These are phyloP conservation scores for Pluvianellus socialis DNA, from an alignment of 2,113 vertebrate species.

Conservation along the genomic window DNA sequence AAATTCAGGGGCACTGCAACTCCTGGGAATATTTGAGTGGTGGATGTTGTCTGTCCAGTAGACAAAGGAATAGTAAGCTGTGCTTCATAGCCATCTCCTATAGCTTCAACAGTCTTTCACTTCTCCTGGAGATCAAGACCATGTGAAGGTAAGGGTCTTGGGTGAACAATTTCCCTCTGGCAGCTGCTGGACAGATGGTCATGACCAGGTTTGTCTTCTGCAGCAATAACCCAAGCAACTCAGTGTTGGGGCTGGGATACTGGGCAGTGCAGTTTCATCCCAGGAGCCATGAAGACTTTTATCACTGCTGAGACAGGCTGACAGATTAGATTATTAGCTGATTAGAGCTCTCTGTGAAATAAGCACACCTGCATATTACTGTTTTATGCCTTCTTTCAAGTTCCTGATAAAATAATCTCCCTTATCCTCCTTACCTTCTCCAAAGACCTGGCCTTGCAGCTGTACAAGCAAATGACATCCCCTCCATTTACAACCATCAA, in stretches of 20 bases:
- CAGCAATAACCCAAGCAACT: neutral
- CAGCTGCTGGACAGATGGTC: neutral
- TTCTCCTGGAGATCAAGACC: neutral
- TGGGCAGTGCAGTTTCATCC: neutral
- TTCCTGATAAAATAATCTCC: neutral
- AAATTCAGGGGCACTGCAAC: neutral
- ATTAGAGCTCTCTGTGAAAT: neutral
- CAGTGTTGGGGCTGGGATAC: neutral
- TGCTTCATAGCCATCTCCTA: neutral
- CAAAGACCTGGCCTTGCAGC: constrained; percentile 7
- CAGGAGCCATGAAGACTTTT: neutral
- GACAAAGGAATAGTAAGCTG: neutral
- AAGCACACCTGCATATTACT: neutral
- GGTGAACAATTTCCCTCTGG: neutral
- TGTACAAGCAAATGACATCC: constrained; percentile 51
- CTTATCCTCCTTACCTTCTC: neutral
- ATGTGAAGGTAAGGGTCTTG: neutral
- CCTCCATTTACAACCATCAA: constrained; percentile 27
- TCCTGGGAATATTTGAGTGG: neutral
- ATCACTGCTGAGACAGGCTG: neutral
- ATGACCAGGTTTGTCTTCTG: neutral
- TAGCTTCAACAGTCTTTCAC: neutral
- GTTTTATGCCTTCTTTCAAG: neutral
- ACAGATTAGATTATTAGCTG: neutral
- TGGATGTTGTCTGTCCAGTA: neutral